Conservation (phyloP, 2,113 vertebrate genomes). For the Alouatta palliata region DNA sequence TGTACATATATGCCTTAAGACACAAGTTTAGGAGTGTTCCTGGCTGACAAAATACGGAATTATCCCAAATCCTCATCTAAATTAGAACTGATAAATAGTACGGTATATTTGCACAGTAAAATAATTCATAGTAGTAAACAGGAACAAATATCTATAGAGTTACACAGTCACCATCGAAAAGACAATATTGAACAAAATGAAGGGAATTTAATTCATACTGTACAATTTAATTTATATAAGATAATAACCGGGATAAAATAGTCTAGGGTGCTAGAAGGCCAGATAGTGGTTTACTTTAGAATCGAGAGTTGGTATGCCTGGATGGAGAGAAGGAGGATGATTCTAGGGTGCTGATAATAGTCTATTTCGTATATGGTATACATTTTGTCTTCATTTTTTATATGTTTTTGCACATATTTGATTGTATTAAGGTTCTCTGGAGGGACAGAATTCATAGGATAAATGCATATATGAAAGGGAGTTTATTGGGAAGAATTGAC, state of each 20-base stretch:
- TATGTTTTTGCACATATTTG: background rate
- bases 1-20: background rate
- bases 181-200: background rate
- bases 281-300: background rate
- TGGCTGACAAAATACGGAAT: background rate
- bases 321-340: background rate
- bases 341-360: background rate
- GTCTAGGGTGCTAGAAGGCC: background rate
- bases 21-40: background rate
- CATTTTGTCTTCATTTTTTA: background rate
- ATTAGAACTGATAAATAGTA: background rate
- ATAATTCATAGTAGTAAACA: background rate
- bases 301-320: background rate
- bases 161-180: background rate
- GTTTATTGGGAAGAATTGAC: too few species aligned
- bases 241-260: background rate
- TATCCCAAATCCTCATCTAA: background rate
- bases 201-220: background rate
- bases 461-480: too few species aligned
- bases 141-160: background rate
- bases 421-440: too few species aligned
- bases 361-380: background rate
- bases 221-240: background rate
- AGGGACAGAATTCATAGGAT: too few species aligned
- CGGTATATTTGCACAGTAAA: background rate